These are phyloP conservation scores for Calameuta idolon DNA, from an alignment of 2,888 invertebrate species.

Conservation along the genomic window DNA sequence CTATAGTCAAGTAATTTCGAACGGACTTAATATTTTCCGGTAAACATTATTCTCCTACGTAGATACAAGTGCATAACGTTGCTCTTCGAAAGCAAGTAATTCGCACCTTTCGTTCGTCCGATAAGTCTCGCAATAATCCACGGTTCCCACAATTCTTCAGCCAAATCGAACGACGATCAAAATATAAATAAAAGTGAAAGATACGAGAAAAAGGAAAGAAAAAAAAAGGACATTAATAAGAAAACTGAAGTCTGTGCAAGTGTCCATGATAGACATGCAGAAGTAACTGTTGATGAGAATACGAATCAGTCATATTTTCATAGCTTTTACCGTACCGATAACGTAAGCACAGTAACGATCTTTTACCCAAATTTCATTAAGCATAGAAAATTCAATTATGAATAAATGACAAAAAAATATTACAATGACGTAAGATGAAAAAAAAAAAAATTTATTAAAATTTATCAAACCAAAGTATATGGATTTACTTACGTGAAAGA, in stretches of 20 bases:
- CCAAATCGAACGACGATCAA: not conserved
- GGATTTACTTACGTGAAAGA: conserved; percentile 84
- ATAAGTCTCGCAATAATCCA: not conserved
- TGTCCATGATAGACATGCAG: not conserved
- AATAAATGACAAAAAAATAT: not conserved
- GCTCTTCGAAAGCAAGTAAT: not conserved
- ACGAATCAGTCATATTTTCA: not conserved
- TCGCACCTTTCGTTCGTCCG: not conserved
- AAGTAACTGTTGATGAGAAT: not conserved
- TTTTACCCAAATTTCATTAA: not conserved
- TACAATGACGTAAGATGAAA: not conserved
- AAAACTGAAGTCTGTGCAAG: too few species aligned
- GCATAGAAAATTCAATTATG: not conserved
- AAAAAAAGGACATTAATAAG: not conserved
- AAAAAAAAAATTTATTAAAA: not conserved
- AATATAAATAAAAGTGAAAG: not conserved
- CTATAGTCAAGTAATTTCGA: not conserved
- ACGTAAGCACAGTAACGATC: not conserved
- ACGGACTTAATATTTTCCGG: not conserved
- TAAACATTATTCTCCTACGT: not conserved
- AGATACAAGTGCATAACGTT: not conserved
- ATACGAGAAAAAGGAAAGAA: too few species aligned
- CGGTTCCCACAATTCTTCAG: not conserved
- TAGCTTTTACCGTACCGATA: not conserved
- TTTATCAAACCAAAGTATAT: not conserved